Evolutionary conservation across 2,113 vertebrate species (phyloP), one percentile per base, ranked within the genome.

Genomic region (Nothocercus julius): DNA sequence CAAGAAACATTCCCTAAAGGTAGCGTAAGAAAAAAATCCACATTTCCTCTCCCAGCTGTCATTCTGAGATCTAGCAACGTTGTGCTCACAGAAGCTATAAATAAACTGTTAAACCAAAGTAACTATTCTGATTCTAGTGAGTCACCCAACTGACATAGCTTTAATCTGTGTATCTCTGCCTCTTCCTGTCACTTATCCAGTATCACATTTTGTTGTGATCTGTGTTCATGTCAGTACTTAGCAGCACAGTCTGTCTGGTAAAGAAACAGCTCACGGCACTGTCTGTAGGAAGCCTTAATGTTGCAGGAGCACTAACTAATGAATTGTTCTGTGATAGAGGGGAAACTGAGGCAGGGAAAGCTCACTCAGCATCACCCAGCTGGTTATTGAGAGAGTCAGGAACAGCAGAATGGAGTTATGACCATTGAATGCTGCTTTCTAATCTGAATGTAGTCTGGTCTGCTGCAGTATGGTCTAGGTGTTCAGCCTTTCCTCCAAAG

Each of bases 41-140:
- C 61, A 56, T 90, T 83, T 93, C 61, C 85, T 94, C 82, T 93
- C 45, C 38, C 85, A 81, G 83, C 82, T 96, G 80, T 83, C 82
- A 67, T 70, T 76, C 34, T 81, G 75, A 91, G 72, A 74, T 86
- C 59, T 49, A 80, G 82, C 2, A 0, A 73, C 38, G 67, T 45
- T n/a, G 24, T 74, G 47, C 70, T 95, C n/a, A 34, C 58, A 87
- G 75, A 79, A 82, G 75, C 70, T 94, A 85, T 89, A 91, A 96
- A 95, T 76, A 88, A 85, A 13, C 13, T 80, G 40, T 88, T 85
- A 90, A 94, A 82, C 69, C 68, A 34, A 34, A 18, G 42, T 49
- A 92, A 68, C 77, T 84, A 0, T 63, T 83, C 27, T 34, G 64
- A 89, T 89, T 91, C 80, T 51, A 36, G 64, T 84, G 95, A 95